Conservation (phyloP, 2,113 vertebrate genomes). For the Carlito syrichta region DNA sequence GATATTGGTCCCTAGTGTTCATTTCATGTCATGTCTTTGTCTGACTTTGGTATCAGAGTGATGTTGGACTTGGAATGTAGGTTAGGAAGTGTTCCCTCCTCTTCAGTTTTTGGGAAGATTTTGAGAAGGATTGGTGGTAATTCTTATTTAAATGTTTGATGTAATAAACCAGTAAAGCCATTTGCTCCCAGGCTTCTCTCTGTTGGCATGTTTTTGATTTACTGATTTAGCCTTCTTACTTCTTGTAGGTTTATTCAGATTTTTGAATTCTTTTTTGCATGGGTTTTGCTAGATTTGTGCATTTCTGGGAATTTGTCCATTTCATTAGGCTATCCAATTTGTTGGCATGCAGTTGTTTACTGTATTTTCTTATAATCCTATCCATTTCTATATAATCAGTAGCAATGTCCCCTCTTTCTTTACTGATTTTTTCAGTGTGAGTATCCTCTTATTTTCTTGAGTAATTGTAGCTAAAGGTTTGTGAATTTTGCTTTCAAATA, state of each 20-base stretch:
- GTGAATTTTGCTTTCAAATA: neutral
- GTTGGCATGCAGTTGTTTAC: neutral
- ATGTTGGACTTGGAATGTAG: neutral
- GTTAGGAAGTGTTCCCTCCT: neutral
- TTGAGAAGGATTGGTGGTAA: neutral
- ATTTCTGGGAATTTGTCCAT: neutral
- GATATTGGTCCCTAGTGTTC: neutral
- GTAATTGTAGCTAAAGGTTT: neutral
- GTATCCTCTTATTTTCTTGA: neutral
- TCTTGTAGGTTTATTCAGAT: neutral
- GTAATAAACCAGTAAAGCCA: neutral
- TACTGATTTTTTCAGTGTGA: neutral
- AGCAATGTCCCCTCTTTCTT: neutral
- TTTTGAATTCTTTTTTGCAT: neutral
- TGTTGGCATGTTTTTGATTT: neutral
- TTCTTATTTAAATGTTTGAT: neutral
- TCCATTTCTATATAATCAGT: neutral
- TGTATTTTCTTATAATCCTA: neutral
- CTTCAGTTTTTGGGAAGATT: neutral
- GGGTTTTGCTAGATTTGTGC: neutral
- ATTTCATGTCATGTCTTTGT: neutral
- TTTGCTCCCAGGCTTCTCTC: neutral
- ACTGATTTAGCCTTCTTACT: neutral
- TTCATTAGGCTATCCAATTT: neutral
- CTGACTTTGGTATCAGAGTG: neutral